phyloP scores from a whole-genome alignment of 2,888 invertebrate species.

The Graphium colonna region DNA sequence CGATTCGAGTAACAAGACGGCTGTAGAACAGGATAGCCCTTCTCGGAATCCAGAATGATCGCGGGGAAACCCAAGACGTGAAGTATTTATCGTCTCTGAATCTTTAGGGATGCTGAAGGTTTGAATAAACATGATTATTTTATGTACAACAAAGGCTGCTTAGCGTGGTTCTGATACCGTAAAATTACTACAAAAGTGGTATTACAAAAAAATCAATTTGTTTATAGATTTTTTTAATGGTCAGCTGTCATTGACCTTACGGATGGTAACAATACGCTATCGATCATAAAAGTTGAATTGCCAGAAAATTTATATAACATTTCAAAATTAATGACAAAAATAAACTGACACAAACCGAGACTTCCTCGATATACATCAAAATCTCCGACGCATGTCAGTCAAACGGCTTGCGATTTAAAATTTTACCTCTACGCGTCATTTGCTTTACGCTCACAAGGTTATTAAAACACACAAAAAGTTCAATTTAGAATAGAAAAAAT shows the following conservation, averaged over 20 bases:
- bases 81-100: no score
- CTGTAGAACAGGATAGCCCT: constrained; percentile 8
- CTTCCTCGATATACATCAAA: constrained; percentile 9
- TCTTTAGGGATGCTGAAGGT: no score
- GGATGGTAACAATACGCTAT: no score
- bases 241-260: no score
- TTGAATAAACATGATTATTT: background rate
- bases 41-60: constrained; percentile 2
- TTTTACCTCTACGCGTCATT: constrained; percentile 31
- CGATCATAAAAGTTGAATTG: no score
- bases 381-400: constrained; percentile 25
- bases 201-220: no score
- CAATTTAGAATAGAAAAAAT: constrained; percentile 29
- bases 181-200: background rate
- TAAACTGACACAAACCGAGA: background rate
- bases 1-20: no score
- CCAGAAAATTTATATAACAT: background rate
- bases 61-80: constrained; percentile 7
- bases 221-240: no score
- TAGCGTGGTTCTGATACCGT: background rate
- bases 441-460: constrained; percentile 37
- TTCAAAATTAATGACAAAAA: background rate
- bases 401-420: constrained; percentile 25
- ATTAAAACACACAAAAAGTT: constrained; percentile 32
- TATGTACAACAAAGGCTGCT: background rate